phyloP scores from a whole-genome alignment of 2,888 invertebrate species.

The Chrysodeixis includens region DNA sequence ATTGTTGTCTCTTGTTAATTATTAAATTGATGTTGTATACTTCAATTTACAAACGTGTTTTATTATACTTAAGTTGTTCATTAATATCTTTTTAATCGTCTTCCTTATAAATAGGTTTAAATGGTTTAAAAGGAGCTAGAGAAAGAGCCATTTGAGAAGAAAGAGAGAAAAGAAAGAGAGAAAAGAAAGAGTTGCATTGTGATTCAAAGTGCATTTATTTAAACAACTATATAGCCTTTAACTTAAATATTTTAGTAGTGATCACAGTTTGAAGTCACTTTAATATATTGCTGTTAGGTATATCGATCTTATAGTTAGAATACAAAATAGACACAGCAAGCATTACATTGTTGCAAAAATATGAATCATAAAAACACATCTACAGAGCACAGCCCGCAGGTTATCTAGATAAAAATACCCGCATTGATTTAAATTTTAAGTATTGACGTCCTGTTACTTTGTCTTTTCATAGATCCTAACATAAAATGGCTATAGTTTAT shows the following conservation, averaged over 20 bases:
- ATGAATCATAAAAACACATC: neutral
- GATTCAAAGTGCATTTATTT: neutral
- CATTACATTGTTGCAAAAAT: neutral
- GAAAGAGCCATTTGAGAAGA: too few species aligned
- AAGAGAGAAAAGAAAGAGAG: too few species aligned
- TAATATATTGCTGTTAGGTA: neutral
- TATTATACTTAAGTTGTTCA: too few species aligned
- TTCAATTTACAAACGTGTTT: too few species aligned
- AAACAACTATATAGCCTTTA: neutral
- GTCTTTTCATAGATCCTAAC: neutral
- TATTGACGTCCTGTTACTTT: neutral
- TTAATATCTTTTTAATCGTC: too few species aligned
- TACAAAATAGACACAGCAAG: neutral
- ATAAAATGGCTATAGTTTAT: neutral
- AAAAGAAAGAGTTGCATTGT: too few species aligned
- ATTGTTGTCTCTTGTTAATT: too few species aligned
- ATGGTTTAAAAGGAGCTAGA: too few species aligned
- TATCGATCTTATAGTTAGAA: neutral
- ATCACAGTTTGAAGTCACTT: constrained; percentile 2
- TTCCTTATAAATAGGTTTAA: too few species aligned
- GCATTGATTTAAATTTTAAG: neutral
- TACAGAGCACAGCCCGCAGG: neutral
- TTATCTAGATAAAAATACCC: neutral
- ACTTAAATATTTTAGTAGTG: constrained; percentile 2
- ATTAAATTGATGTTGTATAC: too few species aligned